These are phyloP conservation scores for Enteromius thamalakanensis DNA, from an alignment of 2,797 vertebrate genomes.

Conservation along the genomic window DNA sequence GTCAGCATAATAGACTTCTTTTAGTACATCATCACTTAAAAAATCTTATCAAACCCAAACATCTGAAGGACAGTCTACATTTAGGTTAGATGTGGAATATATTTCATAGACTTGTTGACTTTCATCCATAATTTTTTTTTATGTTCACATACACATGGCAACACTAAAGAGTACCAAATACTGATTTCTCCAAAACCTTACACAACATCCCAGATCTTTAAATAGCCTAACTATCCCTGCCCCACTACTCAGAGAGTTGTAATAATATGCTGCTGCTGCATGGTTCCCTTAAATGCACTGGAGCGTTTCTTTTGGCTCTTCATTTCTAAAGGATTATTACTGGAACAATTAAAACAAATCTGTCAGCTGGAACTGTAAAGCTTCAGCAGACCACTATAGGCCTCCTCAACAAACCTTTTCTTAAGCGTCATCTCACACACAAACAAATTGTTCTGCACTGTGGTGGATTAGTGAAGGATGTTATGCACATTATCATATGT, in stretches of 20 bases:
- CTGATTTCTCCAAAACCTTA: neutral
- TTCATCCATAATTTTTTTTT: neutral
- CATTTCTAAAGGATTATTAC: constrained; percentile 65
- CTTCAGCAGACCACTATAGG: constrained; percentile 66
- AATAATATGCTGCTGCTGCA: constrained; percentile 28
- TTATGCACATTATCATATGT: neutral
- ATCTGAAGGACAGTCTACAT: neutral
- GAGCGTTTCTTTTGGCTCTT: constrained; percentile 50
- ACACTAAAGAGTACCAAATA: neutral
- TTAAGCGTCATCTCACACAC: constrained; percentile 52
- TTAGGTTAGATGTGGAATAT: neutral
- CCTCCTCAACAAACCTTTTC: constrained; percentile 69
- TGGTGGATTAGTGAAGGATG: neutral
- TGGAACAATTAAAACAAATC: constrained; percentile 73
- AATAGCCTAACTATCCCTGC: neutral
- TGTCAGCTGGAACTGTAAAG: constrained; percentile 72
- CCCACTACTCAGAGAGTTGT: neutral
- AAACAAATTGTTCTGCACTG: neutral
- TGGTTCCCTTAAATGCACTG: constrained; percentile 58
- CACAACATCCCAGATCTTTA: constrained; percentile 1
- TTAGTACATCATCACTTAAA: neutral
- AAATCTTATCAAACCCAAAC: neutral
- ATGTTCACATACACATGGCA: neutral
- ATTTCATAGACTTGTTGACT: neutral
- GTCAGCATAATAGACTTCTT: neutral